Percentiles rank a stretch among this genome's conserved stretches.
These are phyloP conservation scores for Brenthis daphne DNA, from an alignment of 2,888 invertebrate genomes.

Conservation along the genomic window DNA sequence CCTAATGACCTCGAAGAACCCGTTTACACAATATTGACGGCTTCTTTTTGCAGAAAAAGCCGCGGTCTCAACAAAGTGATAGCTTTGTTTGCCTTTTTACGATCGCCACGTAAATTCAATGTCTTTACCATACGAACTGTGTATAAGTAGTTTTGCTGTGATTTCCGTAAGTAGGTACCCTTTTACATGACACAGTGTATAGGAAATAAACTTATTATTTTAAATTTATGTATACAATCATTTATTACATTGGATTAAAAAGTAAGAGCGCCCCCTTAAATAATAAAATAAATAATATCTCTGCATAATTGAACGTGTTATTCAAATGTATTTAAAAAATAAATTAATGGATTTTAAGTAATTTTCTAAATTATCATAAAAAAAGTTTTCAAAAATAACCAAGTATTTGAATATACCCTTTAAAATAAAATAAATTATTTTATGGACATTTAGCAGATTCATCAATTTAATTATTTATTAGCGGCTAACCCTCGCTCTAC, in stretches of 20 bases:
- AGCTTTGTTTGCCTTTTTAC: slow-evolving; percentile 43
- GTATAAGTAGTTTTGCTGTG: slow-evolving; percentile 45
- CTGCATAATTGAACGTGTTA: neutral
- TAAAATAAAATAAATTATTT: too few relatives aligned
- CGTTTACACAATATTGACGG: slow-evolving; percentile 45
- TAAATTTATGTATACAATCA: neutral
- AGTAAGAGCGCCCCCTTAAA: neutral
- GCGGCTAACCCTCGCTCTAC: too few relatives aligned
- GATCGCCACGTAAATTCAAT: slow-evolving; percentile 41
- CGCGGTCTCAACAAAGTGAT: slow-evolving; percentile 43
- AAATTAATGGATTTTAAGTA: too few relatives aligned
- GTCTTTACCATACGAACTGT: slow-evolving; percentile 39
- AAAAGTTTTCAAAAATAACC: too few relatives aligned
- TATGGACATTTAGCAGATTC: too few relatives aligned
- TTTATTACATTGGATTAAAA: slow-evolving; percentile 1
- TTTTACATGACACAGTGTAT: slow-evolving; percentile 3
- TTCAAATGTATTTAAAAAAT: neutral
- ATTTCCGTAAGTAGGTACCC: slow-evolving; percentile 18
- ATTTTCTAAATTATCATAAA: too few relatives aligned
- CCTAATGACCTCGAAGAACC: slow-evolving; percentile 54
- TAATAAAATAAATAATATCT: neutral
- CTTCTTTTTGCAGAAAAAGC: slow-evolving; percentile 41
- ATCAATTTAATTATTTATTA: too few relatives aligned
- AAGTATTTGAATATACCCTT: too few relatives aligned
- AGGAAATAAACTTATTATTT: slow-evolving; percentile 1